phyloP scores from a whole-genome alignment of 2,888 invertebrate species.

The Eucera pruinosa region DNA sequence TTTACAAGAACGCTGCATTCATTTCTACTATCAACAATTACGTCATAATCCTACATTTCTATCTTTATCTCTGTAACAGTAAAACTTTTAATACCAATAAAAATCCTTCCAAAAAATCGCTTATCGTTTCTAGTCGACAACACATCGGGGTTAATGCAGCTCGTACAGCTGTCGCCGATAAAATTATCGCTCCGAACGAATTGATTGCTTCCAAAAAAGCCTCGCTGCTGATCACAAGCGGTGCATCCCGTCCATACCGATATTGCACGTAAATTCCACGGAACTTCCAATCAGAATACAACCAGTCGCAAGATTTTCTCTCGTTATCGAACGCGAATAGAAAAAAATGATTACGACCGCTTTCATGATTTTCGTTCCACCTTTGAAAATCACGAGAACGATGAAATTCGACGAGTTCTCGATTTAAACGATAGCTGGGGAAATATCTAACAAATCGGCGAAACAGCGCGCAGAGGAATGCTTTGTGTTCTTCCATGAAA shows the following conservation, averaged over 20 bases:
- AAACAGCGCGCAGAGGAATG: neutral
- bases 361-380: neutral
- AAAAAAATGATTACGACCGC: neutral
- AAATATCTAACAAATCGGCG: neutral
- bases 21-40: too few species aligned
- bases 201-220: slow-evolving; percentile 34
- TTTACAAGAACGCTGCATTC: too few species aligned
- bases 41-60: too few species aligned
- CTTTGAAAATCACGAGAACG: neutral
- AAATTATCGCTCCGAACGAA: slow-evolving; percentile 46
- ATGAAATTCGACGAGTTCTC: neutral
- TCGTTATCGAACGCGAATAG: neutral
- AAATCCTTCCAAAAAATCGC: slow-evolving; percentile 11
- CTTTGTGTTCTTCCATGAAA: neutral
- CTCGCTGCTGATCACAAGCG: slow-evolving; percentile 32
- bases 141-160: slow-evolving; percentile 5
- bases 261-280: slow-evolving; percentile 14
- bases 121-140: slow-evolving; percentile 28
- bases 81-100: slow-evolving; percentile 8
- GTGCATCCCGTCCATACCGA: neutral
- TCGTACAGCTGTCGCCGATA: slow-evolving; percentile 43
- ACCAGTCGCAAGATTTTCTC: neutral
- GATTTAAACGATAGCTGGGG: neutral
- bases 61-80: too few species aligned
- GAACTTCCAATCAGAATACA: neutral